Base-by-base conservation (phyloP, 2,113 vertebrate species). In the Prunella himalayana region DNA sequence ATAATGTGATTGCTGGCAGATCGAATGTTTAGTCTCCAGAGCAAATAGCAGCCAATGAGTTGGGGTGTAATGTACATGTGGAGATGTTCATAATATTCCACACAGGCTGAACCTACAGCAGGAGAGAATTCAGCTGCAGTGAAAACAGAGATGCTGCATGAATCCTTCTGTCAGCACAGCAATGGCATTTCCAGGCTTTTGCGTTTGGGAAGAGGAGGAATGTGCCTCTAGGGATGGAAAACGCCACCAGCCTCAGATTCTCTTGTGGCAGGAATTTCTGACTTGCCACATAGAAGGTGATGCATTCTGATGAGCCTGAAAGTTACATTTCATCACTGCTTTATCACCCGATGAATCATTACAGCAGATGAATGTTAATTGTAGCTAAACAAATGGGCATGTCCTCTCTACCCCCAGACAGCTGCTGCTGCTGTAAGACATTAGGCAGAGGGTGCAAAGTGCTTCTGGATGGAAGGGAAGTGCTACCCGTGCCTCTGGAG, bases 1-100 rank as follows among this genome's bases (percentile, higher is more conserved):
- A 96, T 96, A 97, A 97, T 96, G 94, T 97, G 97, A 97, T 97
- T 97, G 97, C 93, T 97, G 97, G 97, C 96, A 98, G 97, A 97
- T 97, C 89, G 87, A 97, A 96, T 97, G 96, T 97, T 95, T 97
- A 97, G 97, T 97, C 97, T 97, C 94, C 95, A 97, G 96, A 97
- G 97, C 96, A 98, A 97, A 97, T 96, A 97, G 91, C 97, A 97
- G 97, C 95, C 97, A 97, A 97, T 97, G 96, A 96, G 95, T 97
- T 97, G 95, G 95, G 95, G 96, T 96, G 96, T 97, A 96, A 97
- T 96, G 94, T 96, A 92, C 97, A 96, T 94, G 93, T 97, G 96
- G 95, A 97, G 96, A 94, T 97, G 95, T 96, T 97, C 93, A 47
- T 88, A 94, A 94, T 96, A 95, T 97, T 97, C 95, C 93, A 95